phyloP scores from a whole-genome alignment of 2,797 vertebrate species.

The Lepilemur ruficaudatus region DNA sequence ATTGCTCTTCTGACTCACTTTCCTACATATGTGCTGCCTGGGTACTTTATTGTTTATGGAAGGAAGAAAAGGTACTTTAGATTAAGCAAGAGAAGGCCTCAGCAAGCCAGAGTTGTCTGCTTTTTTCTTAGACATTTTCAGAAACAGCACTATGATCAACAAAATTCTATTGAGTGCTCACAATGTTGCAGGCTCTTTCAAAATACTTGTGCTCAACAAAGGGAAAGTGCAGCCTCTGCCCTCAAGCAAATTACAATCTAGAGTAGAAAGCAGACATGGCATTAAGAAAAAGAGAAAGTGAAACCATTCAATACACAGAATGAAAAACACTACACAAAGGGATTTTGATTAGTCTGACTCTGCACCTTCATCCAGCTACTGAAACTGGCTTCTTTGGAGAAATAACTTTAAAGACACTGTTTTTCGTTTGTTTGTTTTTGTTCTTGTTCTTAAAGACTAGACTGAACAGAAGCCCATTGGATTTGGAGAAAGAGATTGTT shows the following conservation, averaged over 20 bases:
- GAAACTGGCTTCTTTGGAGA: neutral
- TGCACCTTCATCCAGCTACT: neutral
- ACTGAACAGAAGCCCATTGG: neutral
- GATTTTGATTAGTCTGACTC: slow-evolving; percentile 35
- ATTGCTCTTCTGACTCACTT: slow-evolving; percentile 45
- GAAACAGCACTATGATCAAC: slow-evolving; percentile 45
- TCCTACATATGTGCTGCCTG: neutral
- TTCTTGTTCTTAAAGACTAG: neutral
- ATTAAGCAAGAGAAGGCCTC: neutral
- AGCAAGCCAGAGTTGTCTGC: neutral
- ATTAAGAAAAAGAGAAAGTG: neutral
- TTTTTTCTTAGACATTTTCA: slow-evolving; percentile 28
- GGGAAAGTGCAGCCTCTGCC: slow-evolving; percentile 52
- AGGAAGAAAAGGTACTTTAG: slow-evolving; percentile 29
- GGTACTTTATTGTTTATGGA: slow-evolving; percentile 16
- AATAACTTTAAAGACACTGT: neutral
- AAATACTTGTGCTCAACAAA: slow-evolving; percentile 10
- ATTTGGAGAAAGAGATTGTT: neutral
- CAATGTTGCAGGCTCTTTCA: slow-evolving; percentile 1
- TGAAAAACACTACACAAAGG: neutral
- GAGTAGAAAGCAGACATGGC: slow-evolving; percentile 9
- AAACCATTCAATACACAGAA: neutral
- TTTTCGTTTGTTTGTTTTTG: neutral
- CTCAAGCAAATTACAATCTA: slow-evolving; percentile 71
- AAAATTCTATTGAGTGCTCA: slow-evolving; percentile 1